Evolutionary conservation across 1,140 invertebrate species (phyloP), one percentile per base, ranked within the genome.

Genomic region (Magallana angulata): DNA sequence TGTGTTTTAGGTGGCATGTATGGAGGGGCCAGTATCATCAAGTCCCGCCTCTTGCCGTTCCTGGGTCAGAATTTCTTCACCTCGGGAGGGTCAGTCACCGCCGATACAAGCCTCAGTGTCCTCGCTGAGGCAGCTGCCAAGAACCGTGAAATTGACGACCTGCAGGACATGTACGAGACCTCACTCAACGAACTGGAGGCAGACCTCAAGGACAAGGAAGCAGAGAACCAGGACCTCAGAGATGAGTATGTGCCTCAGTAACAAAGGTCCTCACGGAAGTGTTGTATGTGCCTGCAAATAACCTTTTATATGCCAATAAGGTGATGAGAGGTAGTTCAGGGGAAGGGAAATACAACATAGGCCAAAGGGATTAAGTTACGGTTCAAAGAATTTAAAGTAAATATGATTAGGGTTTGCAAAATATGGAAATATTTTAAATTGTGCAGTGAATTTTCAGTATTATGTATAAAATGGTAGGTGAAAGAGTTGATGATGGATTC

Each of bases 81-180:
- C 12, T 90, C 93, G 14, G 93, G 93, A 11, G 91, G 93, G 57
- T 89, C 90, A 57, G 88, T 93, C 7, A 93, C 92, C 16, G 91
- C 92, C 11, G 93, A 94, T 59, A 91, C 92, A 56, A 93, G 91
- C 60, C 91, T 94, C 2, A 91, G 89, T 62, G 91, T 93, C 0
- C 86, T 94, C 82, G 92, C 93, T 11, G 93, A 94, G 82, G 89
- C 91, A 9, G 91, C 93, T 1, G 92, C 92, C 68, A 94, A 94
- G 88, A 92, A 94, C 80, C 87, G 93, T 16, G 94, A 95, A 64
- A 82, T 95, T 16, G 89, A 91, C 57, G 92, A 94, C 8, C 64
- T 95, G 1, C 93, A 94, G 88, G 92, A 93, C 80, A 92, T 92
- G 92, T 95, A 95, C 84, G 94, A 95, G 89, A 92, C 88, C 16